Base-by-base conservation (phyloP, 2,888 invertebrate genomes). In the Apomyelois bistriatella region DNA sequence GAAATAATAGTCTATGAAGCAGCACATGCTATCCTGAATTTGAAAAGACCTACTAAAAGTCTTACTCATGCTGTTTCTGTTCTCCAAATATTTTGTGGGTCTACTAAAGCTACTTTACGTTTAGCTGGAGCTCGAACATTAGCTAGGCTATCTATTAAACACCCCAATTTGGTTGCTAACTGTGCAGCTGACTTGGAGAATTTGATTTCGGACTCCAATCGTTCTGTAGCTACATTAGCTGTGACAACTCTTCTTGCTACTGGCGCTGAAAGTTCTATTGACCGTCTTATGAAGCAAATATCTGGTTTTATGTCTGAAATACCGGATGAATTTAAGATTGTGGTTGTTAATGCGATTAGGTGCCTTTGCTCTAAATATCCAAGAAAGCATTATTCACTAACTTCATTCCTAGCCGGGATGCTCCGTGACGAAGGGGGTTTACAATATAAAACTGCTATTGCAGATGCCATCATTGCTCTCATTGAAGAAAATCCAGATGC, bases 1-100 rank as follows among this genome's bases (percentile, higher is more conserved):
- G 99, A 99, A 90, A 98, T 99, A 95, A 99, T 99, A 0, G 97
- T 98, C 13, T 99, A 99, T 75, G 99, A 99, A 90, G 99, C 99
- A 0, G 99, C 99, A 0, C 98, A 98, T 74, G 99, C 99, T 3
- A 95, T 99, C 64, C 98, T 99, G 0, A 98, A 98, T 79, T 90
- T 99, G 54, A 87, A 94, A 53, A 97, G 96, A 47, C 95, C 96
- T 0, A 93, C 94, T 0, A 91, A 97, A 53, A 98, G 99, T 71
- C 90, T 99, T 6, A 96, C 97, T 1, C 97, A 98, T 0, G 99
- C 99, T 2, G 97, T 99, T 13, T 97, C 98, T 43, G 98, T 99
- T 1, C 88, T 99, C 12, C 99, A 99, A 78, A 86, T 99, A 48
- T 99, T 99, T 89, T 99, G 99, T 76, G 96, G 97, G n/a, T 99